A percentile compares a stretch with the other conserved stretches of the same genome.
phyloP scores from a whole-genome alignment of 2,888 invertebrate species.

The Chrysodeixis includens region DNA sequence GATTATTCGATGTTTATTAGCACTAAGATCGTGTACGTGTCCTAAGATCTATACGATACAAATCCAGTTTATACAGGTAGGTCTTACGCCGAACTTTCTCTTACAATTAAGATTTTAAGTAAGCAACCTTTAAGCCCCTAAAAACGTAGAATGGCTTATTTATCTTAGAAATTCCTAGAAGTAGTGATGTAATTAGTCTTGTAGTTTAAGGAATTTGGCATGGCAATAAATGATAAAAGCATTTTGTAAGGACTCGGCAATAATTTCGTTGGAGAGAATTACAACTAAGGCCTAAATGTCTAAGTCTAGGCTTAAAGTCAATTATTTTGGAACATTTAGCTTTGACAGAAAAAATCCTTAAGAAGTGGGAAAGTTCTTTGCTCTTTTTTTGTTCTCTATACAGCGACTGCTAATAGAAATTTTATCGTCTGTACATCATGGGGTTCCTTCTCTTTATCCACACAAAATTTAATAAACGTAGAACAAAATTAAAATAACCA shows the following conservation, averaged over 20 bases:
- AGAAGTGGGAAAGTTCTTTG: too few species aligned
- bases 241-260: background rate
- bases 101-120: background rate
- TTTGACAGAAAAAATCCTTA: background rate
- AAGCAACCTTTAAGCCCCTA: background rate
- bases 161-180: background rate
- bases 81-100: background rate
- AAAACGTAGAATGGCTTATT: background rate
- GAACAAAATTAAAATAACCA: too few species aligned
- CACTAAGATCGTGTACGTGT: too few species aligned
- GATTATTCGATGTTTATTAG: background rate
- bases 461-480: too few species aligned
- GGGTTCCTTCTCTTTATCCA: too few species aligned
- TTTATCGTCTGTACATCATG: too few species aligned
- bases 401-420: too few species aligned
- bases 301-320: background rate
- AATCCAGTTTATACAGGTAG: constrained; percentile 13
- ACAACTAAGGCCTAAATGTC: background rate
- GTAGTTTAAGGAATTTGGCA: background rate
- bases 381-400: too few species aligned
- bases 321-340: background rate
- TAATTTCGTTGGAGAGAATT: background rate
- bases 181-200: background rate
- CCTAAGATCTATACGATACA: background rate
- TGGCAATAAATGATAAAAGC: background rate